Conservation (phyloP, 1,140 invertebrate species). For the Elymnias hypermnestra region DNA sequence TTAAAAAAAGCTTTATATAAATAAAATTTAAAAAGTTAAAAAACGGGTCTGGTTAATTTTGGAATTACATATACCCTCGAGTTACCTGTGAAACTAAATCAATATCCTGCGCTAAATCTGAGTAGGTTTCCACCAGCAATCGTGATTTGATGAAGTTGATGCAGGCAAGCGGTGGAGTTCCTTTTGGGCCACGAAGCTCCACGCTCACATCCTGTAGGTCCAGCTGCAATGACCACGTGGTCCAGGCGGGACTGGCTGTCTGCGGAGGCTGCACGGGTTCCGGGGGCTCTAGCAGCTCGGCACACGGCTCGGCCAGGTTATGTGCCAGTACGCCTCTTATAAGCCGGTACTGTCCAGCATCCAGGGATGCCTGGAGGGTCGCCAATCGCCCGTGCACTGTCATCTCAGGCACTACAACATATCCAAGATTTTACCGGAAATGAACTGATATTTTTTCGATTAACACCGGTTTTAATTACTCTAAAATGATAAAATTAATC, state of each 20-base stretch:
- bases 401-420: conserved; percentile 85
- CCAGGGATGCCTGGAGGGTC: conserved; percentile 89
- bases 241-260: conserved; percentile 76
- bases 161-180: conserved; percentile 84
- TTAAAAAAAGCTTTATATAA: too few relatives aligned
- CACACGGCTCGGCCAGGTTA: conserved; percentile 94
- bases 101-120: conserved; percentile 92
- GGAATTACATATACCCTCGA: too few relatives aligned
- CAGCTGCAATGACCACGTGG: conserved; percentile 85
- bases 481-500: too few relatives aligned
- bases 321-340: conserved; percentile 91
- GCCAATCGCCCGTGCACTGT: conserved; percentile 90
- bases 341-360: conserved; percentile 91
- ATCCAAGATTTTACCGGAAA: too few relatives aligned
- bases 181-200: conserved; percentile 17
- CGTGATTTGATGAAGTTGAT: conserved; percentile 95
- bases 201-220: conserved; percentile 66
- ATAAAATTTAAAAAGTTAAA: background rate
- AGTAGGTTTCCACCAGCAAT: conserved; percentile 89
- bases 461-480: too few relatives aligned
- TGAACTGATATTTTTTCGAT: too few relatives aligned
- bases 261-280: conserved; percentile 30
- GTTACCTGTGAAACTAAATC: conserved; percentile 89
- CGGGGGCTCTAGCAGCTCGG: conserved; percentile 77
- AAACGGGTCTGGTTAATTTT: too few relatives aligned